phyloP scores from a whole-genome alignment of 2,888 invertebrate species.

The Mesochorus sp. region DNA sequence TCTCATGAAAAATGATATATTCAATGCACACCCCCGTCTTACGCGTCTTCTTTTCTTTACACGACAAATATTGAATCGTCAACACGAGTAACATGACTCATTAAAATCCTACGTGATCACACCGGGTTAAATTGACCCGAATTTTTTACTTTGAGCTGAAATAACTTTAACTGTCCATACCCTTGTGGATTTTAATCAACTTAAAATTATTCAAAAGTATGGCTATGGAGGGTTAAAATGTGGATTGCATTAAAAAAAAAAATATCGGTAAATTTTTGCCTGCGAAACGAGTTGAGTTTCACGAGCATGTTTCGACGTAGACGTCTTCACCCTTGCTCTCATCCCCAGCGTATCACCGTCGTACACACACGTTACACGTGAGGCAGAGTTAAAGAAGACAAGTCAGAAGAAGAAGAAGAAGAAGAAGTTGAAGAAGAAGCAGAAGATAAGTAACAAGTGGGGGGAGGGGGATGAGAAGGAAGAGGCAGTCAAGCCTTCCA shows the following conservation, averaged over 20 bases:
- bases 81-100: too few relatives aligned
- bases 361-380: conserved; percentile 38
- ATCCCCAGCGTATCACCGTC: conserved; percentile 36
- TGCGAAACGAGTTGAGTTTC: conserved; percentile 55
- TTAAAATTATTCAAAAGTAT: too few relatives aligned
- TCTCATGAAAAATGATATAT: not conserved
- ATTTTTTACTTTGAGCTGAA: too few relatives aligned
- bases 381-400: not conserved
- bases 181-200: too few relatives aligned
- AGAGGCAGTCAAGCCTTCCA: conserved; percentile 63
- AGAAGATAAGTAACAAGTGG: conserved; percentile 40
- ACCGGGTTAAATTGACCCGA: too few relatives aligned
- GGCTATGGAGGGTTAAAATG: too few relatives aligned
- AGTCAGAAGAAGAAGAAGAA: conserved; percentile 13
- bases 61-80: too few relatives aligned
- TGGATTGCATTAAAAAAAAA: conserved; percentile 1
- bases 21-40: not conserved
- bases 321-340: not conserved
- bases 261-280: not conserved
- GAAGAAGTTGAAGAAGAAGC: conserved; percentile 33
- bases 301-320: conserved; percentile 54
- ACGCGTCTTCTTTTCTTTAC: too few relatives aligned
- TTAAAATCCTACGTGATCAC: too few relatives aligned
- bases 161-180: too few relatives aligned
- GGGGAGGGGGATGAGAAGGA: conserved; percentile 43